phyloP scores from a whole-genome alignment of 2,113 vertebrate genomes.

The Engraulis encrasicolus region DNA sequence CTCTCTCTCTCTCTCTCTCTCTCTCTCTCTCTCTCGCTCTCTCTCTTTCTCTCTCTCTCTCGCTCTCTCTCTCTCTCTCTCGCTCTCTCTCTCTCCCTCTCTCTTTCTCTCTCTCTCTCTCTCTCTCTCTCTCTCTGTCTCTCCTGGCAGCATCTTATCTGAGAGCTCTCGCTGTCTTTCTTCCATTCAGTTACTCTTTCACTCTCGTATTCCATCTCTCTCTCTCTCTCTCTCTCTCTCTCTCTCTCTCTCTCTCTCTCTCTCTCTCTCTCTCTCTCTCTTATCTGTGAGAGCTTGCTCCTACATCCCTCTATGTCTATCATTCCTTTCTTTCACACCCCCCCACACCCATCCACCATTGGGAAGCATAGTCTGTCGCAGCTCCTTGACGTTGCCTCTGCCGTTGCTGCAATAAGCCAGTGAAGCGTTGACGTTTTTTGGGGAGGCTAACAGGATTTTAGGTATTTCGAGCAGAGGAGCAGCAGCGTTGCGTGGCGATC shows the following conservation, averaged over 20 bases:
- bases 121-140: no score
- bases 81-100: not conserved
- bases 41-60: not conserved
- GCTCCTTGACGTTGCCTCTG: not conserved
- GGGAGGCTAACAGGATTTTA: slow-evolving; percentile 34
- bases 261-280: not conserved
- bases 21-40: no score
- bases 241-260: not conserved
- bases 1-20: not conserved
- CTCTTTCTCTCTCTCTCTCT: no score
- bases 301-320: no score
- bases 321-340: no score
- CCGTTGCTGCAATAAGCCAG: slow-evolving; percentile 26
- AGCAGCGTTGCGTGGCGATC: slow-evolving; percentile 20
- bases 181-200: no score
- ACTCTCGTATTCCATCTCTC: no score
- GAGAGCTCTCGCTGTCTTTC: not conserved
- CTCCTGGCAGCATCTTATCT: not conserved
- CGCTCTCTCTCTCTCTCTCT: not conserved
- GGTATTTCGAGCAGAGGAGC: slow-evolving; percentile 23
- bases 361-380: not conserved
- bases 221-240: no score
- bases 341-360: no score
- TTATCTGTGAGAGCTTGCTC: no score
- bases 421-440: slow-evolving; percentile 28